A percentile compares a stretch with the other conserved stretches of the same genome.
phyloP scores from a whole-genome alignment of 1,140 invertebrate species.

The Bacillus rossius region DNA sequence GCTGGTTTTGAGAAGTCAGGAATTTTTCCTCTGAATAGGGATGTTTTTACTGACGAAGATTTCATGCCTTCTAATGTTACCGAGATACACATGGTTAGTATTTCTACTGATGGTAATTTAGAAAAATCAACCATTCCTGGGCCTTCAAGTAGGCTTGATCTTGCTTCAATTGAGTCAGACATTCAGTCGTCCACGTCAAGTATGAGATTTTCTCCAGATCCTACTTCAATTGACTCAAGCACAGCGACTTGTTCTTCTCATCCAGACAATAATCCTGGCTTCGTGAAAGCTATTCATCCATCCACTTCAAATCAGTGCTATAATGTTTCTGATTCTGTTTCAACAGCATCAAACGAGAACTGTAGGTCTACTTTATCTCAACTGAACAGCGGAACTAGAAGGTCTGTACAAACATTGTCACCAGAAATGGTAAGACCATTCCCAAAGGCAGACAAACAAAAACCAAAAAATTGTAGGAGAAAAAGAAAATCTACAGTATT shows the following conservation, averaged over 20 bases:
- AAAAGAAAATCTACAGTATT: neutral
- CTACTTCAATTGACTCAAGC: neutral
- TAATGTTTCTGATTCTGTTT: neutral
- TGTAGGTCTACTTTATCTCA: neutral
- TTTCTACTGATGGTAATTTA: neutral
- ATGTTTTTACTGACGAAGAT: conserved; percentile 32
- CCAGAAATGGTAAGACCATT: neutral
- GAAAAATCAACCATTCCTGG: neutral
- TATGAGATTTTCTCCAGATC: neutral
- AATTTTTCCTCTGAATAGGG: conserved; percentile 27
- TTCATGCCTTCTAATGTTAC: conserved; percentile 35
- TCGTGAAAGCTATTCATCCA: too few species aligned
- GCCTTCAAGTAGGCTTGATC: neutral
- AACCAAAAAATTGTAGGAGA: neutral
- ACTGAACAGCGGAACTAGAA: neutral
- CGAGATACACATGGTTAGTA: conserved; percentile 22
- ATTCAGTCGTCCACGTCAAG: neutral
- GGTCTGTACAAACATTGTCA: neutral
- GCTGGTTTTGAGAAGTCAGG: conserved; percentile 26
- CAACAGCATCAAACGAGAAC: neutral
- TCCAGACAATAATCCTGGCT: neutral
- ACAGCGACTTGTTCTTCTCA: neutral
- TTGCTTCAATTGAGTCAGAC: neutral
- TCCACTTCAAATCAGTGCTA: too few species aligned
- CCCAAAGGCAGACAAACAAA: neutral